These are phyloP conservation scores for Pterobdella sp. DNA, from an alignment of 2,888 invertebrate genomes.

Conservation along the genomic window DNA sequence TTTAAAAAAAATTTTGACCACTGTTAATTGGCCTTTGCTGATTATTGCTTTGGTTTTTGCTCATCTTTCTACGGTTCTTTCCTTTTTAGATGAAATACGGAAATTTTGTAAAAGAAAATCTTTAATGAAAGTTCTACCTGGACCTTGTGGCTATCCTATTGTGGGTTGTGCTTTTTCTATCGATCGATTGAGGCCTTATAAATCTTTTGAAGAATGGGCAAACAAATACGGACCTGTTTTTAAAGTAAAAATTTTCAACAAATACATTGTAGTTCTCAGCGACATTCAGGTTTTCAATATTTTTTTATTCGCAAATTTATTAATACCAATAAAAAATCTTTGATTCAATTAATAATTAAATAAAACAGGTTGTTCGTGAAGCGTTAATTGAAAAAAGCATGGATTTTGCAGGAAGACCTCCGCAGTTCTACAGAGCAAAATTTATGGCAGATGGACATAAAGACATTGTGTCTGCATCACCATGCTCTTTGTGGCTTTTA, in stretches of 20 bases:
- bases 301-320: background rate
- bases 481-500: constrained; percentile 23
- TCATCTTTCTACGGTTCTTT: too few species aligned
- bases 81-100: too few species aligned
- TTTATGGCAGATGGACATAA: constrained; percentile 31
- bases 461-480: constrained; percentile 33
- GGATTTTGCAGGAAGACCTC: constrained; percentile 41
- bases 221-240: constrained; percentile 41
- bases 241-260: constrained; percentile 39
- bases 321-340: background rate
- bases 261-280: constrained; percentile 43
- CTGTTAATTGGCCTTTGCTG: too few species aligned
- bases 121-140: too few species aligned
- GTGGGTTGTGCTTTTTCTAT: constrained; percentile 39
- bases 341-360: background rate
- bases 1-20: too few species aligned
- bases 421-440: constrained; percentile 28
- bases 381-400: constrained; percentile 41
- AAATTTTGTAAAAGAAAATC: too few species aligned
- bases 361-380: constrained; percentile 39
- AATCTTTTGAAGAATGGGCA: constrained; percentile 40
- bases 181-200: constrained; percentile 40
- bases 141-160: constrained; percentile 38
- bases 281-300: constrained; percentile 34
- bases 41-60: too few species aligned